Conservation (phyloP, 2,113 vertebrate genomes). For the Nerophis lumbriciformis region DNA sequence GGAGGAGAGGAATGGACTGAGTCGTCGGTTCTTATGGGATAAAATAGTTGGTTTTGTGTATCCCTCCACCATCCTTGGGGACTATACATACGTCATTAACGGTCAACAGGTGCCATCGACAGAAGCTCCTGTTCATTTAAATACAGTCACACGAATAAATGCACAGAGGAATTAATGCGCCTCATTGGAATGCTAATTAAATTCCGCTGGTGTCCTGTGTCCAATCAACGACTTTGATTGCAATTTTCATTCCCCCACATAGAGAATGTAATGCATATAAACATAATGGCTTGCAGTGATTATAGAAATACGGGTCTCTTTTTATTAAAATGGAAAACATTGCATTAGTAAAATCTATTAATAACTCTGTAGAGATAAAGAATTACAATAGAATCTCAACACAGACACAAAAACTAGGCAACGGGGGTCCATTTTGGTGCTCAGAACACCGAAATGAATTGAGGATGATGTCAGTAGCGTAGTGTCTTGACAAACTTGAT, state of each 20-base stretch:
- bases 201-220: neutral
- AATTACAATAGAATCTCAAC: too few species aligned
- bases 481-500: too few species aligned
- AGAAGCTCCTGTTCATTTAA: neutral
- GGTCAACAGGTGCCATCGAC: too few species aligned
- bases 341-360: neutral
- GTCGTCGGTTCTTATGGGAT: constrained; percentile 33
- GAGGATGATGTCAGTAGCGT: too few species aligned
- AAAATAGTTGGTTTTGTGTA: constrained; percentile 49
- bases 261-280: too few species aligned
- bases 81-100: too few species aligned
- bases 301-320: too few species aligned
- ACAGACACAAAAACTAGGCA: too few species aligned
- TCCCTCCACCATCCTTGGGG: too few species aligned
- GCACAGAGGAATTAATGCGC: neutral
- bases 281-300: neutral
- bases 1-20: neutral
- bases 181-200: neutral
- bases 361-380: too few species aligned
- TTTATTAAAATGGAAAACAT: neutral
- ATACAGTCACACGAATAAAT: neutral
- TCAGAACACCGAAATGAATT: too few species aligned
- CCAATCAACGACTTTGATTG: neutral
- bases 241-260: neutral
- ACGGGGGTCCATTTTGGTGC: too few species aligned